Evolutionary conservation across 2,888 invertebrate species (phyloP).

Genomic region (Apeira syringaria): DNA sequence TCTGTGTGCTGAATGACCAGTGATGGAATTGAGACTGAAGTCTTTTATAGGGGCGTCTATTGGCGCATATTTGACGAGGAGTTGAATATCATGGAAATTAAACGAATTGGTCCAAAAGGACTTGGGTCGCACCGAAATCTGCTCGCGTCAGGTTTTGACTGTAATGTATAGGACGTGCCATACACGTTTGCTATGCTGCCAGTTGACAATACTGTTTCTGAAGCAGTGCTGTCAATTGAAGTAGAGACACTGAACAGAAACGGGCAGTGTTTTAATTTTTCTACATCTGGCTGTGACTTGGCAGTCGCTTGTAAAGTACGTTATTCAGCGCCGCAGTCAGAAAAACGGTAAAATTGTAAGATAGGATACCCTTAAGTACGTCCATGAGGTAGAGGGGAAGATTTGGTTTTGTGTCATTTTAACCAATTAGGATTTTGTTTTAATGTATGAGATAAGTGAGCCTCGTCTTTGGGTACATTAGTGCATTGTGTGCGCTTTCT

Average conservation of each 20-base stretch:
- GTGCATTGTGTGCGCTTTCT: not conserved
- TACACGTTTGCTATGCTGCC: slow-evolving; percentile 39
- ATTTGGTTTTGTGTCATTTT: slow-evolving; percentile 32
- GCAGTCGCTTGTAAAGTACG: slow-evolving; percentile 16
- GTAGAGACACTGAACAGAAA: slow-evolving; percentile 14
- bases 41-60: slow-evolving; percentile 25
- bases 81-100: slow-evolving; percentile 1
- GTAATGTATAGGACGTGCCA: slow-evolving; percentile 55
- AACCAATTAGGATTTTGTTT: slow-evolving; percentile 26
- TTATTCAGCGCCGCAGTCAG: slow-evolving; percentile 15
- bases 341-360: slow-evolving; percentile 24
- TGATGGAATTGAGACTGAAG: slow-evolving; percentile 23
- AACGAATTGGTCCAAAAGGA: not conserved
- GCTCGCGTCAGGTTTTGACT: slow-evolving; percentile 21
- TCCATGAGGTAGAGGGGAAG: slow-evolving; percentile 25
- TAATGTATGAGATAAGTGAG: slow-evolving; percentile 32
- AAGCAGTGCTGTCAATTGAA: slow-evolving; percentile 9
- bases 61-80: slow-evolving; percentile 16
- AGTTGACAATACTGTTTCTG: slow-evolving; percentile 12
- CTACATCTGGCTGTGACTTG: slow-evolving; percentile 24
- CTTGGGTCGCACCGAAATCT: slow-evolving; percentile 5
- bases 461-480: not conserved
- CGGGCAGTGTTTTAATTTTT: slow-evolving; percentile 20
- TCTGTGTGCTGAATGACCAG: slow-evolving; percentile 8
- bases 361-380: slow-evolving; percentile 28